A percentile compares a stretch with the other conserved stretches of the same genome.
phyloP scores from a whole-genome alignment of 2,888 invertebrate species.

The Lamproptera curius region DNA sequence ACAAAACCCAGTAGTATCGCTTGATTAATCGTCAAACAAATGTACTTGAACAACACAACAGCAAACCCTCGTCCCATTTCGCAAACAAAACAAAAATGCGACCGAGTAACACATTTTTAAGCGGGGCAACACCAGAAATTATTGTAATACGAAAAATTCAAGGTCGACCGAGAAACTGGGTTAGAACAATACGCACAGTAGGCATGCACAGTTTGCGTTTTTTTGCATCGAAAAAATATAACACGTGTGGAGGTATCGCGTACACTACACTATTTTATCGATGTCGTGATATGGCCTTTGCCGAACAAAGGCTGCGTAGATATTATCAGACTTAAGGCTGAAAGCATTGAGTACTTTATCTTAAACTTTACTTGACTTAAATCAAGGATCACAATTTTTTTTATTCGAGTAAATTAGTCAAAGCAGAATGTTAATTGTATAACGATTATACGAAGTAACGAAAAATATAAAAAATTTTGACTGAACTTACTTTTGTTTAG shows the following conservation, averaged over 20 bases:
- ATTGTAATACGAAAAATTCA: conserved; percentile 16
- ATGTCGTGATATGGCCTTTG: not conserved
- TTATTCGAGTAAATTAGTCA: too few species aligned
- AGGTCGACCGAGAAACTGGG: conserved; percentile 19
- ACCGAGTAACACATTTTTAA: conserved; percentile 18
- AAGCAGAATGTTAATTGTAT: too few species aligned
- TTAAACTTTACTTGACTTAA: not conserved
- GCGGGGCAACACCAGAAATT: conserved; percentile 16
- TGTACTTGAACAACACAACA: too few species aligned
- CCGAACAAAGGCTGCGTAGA: not conserved
- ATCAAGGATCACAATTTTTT: not conserved
- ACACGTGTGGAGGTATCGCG: not conserved
- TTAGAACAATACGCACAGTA: conserved; percentile 12
- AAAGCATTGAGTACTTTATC: too few species aligned
- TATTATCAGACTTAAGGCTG: not conserved
- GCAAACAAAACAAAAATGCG: conserved; percentile 8
- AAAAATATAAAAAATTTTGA: too few species aligned
- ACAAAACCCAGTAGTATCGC: too few species aligned
- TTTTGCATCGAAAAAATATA: conserved; percentile 2
- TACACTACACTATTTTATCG: not conserved
- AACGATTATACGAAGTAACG: too few species aligned
- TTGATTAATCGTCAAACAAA: too few species aligned
- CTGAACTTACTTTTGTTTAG: too few species aligned
- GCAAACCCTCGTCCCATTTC: too few species aligned
- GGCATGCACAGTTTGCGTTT: conserved; percentile 10